Evolutionary conservation across 2,113 vertebrate species (phyloP).

Genomic region (Stigmatopora argus): DNA sequence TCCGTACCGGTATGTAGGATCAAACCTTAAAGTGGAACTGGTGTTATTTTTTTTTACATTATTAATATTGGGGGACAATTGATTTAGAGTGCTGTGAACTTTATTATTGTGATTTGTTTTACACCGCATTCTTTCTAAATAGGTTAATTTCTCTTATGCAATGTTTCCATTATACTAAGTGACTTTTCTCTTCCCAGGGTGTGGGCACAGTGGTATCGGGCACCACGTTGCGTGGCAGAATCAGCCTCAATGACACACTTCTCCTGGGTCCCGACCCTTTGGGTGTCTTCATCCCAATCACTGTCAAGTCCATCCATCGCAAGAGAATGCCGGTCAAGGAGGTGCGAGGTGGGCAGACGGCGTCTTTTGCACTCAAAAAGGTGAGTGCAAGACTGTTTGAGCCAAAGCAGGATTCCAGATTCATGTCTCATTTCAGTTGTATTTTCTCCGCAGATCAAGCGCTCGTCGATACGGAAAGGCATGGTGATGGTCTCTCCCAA

Average conservation of each 20-base stretch:
- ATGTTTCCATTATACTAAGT: neutral
- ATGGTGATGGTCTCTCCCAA: constrained; percentile 98
- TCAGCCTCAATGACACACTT: constrained; percentile 92
- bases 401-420: neutral
- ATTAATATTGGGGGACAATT: too few species aligned
- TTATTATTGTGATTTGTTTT: neutral
- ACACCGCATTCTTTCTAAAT: neutral
- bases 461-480: constrained; percentile 93
- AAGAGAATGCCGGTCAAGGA: constrained; percentile 98
- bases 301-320: constrained; percentile 96
- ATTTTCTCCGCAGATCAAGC: constrained; percentile 81
- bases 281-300: constrained; percentile 89
- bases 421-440: too few species aligned
- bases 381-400: constrained; percentile 49
- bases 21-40: neutral
- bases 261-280: constrained; percentile 91
- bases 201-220: constrained; percentile 97
- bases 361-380: constrained; percentile 96
- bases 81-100: too few species aligned
- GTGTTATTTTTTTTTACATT: neutral
- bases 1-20: constrained; percentile 83
- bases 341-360: constrained; percentile 93
- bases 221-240: constrained; percentile 89
- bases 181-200: constrained; percentile 67
- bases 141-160: neutral